Base-by-base conservation (phyloP, 2,113 vertebrate species). In the Coptodon bakossiorum region DNA sequence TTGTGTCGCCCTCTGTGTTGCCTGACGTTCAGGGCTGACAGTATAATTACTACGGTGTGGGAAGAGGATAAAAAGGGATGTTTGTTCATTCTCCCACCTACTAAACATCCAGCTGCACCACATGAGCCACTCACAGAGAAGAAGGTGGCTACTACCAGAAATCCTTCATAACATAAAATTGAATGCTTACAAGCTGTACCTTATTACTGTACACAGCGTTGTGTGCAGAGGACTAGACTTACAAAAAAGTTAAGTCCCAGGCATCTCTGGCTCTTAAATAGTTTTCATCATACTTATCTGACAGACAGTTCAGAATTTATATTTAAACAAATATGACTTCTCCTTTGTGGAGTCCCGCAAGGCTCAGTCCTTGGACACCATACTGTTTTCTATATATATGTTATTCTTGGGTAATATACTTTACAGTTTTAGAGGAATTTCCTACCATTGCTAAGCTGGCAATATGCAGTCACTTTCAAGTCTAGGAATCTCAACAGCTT, bases 31-130 rank as follows among this genome's bases (percentile, higher is more conserved):
- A 17, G 29, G 89, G 92, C 91, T 97, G 97, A 96, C 97, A 97
- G 94, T 94, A 92, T 98, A 98, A 98, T 98, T 98, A 97, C 92
- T 86, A 94, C 94, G 93, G 93, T 96, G 96, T 95, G 91, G 94
- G 90, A 89, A 94, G 94, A 50, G 93, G 96, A 97, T 96, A 97
- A 97, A 97, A 94, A 94, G 93, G 92, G 89, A 95, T 94, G 90
- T 81, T 27, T 54, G 86, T 88, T 94, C 90, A 88, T 90, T 96
- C 96, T 96, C 97, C 97, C 97, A 97, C 97, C 97, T 96, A 95
- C 96, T 95, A 95, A 97, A 96, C 86, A 93, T 40, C 53, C 97
- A 98, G 97, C 97, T 98, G 97, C 96, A 96, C 90, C 85, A 89
- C 89, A 50, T 4, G 54, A 90, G 81, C 86, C 50, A 24, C 76